Percentiles rank a stretch among this genome's conserved stretches.
Evolutionary conservation across 1,140 invertebrate genomes (phyloP).

Genomic region (Parasteatoda tepidariorum): DNA sequence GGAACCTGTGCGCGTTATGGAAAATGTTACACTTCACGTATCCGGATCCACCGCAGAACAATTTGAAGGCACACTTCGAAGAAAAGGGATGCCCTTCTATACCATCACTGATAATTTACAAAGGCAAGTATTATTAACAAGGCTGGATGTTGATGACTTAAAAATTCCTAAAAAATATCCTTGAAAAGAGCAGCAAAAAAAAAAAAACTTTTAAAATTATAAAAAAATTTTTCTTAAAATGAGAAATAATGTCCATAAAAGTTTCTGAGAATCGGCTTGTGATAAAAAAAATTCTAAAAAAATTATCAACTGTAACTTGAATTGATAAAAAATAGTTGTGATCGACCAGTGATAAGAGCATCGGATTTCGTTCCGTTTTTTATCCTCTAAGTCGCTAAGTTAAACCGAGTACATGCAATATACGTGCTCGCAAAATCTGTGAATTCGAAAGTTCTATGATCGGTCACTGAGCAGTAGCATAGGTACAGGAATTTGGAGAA

Average conservation of each 20-base stretch:
- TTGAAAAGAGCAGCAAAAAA: not conserved
- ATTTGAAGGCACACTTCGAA: constrained; percentile 3
- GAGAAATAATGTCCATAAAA: not conserved
- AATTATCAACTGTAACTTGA: not conserved
- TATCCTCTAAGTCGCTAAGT: too few relatives aligned
- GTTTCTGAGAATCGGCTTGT: too few relatives aligned
- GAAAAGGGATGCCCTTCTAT: constrained; percentile 28
- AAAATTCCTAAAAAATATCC: not conserved
- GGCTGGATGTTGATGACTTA: not conserved
- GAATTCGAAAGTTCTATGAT: too few relatives aligned
- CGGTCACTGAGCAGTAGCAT: too few relatives aligned
- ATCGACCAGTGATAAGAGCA: too few relatives aligned
- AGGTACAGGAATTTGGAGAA: too few relatives aligned
- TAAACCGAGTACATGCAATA: too few relatives aligned
- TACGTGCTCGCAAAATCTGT: too few relatives aligned
- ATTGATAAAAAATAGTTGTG: too few relatives aligned
- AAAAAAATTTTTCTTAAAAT: not conserved
- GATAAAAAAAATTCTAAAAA: too few relatives aligned
- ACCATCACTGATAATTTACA: constrained; percentile 50
- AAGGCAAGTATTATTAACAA: constrained; percentile 8
- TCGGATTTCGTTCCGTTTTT: too few relatives aligned
- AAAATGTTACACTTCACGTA: constrained; percentile 46
- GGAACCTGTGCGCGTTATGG: constrained; percentile 31
- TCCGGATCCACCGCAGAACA: not conserved
- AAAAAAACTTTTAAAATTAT: not conserved